A percentile compares a stretch with the other conserved stretches of the same genome.
phyloP scores from a whole-genome alignment of 2,888 invertebrate species.

The Neoaliturus tenellus region DNA sequence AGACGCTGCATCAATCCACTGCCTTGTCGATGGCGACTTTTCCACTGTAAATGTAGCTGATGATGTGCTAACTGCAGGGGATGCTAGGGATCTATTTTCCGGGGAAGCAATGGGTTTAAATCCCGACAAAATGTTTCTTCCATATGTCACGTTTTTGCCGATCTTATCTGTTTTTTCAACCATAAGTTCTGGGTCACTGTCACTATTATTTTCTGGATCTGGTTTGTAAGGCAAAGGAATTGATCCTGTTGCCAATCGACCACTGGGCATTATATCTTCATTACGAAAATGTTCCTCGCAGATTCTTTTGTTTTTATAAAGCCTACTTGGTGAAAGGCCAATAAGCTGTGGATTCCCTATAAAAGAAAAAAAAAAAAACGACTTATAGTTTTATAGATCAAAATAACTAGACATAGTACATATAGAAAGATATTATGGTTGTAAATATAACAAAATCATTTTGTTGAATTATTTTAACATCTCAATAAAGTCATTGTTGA shows the following conservation, averaged over 20 bases:
- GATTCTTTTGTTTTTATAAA: constrained; percentile 14
- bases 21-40: not conserved
- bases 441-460: no score
- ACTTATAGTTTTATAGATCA: no score
- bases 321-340: constrained; percentile 32
- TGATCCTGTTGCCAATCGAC: not conserved
- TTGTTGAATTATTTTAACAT: no score
- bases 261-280: constrained; percentile 48
- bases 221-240: constrained; percentile 1
- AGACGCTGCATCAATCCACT: not conserved
- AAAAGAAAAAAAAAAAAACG: no score
- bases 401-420: no score
- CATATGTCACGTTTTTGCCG: not conserved
- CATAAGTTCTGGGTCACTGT: not conserved
- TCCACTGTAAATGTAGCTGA: not conserved
- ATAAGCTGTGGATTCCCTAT: constrained; percentile 41
- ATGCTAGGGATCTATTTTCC: not conserved
- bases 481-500: no score
- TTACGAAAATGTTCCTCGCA: constrained; percentile 9
- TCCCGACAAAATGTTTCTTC: not conserved
- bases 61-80: constrained; percentile 4
- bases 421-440: no score
- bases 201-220: not conserved
- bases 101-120: not conserved
- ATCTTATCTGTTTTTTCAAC: not conserved